Evolutionary conservation across 2,797 vertebrate genomes (phyloP), one percentile per base, ranked within the genome.

Genomic region (Rallus crepitans): DNA sequence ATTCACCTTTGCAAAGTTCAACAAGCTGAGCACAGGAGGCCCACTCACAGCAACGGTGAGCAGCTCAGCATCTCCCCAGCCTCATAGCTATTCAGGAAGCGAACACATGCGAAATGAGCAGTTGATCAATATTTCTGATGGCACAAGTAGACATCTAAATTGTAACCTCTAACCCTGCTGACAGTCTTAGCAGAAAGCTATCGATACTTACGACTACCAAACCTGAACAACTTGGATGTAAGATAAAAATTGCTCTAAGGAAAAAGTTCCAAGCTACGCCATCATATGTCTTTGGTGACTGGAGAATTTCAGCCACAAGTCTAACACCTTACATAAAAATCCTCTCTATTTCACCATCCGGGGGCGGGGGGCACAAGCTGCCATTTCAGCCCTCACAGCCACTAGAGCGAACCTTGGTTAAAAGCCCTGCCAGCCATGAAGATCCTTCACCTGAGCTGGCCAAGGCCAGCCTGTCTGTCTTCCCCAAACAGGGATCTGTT

Each of bases 41-140:
- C 72, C 1, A 1, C 47, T 7, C 2, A 7, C 15, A 24, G 79
- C 16, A 0, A 61, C 3, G 2, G 20, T 1, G 42, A 11, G 50
- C 35, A 12, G 68, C 42, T 15, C 27, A 4, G 66, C 48, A 15
- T 31, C 61, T 30, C 61, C 48, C 63, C 84, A 42, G 75, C 80
- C 84, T 50, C 48, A 6, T 2, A 2, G 5, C 6, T 2, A 18
- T 9, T n/a, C 59, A 8, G 77, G 78, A 55, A 63, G 68, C 0
- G 0, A 35, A 42, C 2, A 3, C n/a, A 11, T 3, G 65, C 2
- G 1, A 25, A 39, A 42, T 9, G 37, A 78, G 76, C 2, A 47
- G 82, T 42, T 2, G 7, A 73, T 82, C 83, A 4, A 82, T 18
- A 48, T 3, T 68, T 31, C 86, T 71, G 83, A 81, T 42, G 71